These are phyloP conservation scores for Cordylochernes scorpioides DNA, from an alignment of 2,888 invertebrate species.

Conservation along the genomic window DNA sequence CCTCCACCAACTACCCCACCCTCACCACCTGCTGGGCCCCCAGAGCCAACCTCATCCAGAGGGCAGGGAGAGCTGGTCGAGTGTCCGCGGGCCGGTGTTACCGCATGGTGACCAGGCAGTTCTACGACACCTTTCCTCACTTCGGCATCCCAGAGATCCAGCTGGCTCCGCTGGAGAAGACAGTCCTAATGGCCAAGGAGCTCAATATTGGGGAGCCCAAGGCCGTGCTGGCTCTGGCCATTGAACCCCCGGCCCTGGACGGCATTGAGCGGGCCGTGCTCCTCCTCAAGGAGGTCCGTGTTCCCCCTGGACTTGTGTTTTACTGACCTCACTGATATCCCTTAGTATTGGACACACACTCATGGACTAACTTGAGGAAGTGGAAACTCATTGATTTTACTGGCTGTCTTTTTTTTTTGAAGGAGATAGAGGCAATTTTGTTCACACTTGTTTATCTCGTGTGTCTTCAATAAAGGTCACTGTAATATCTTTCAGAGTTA, in stretches of 20 bases:
- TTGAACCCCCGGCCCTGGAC: constrained; percentile 57
- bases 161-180: constrained; percentile 47
- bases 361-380: no score
- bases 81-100: constrained; percentile 57
- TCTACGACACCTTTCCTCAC: constrained; percentile 27
- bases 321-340: no score
- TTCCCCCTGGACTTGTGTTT: no score
- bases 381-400: no score
- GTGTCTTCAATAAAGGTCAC: no score
- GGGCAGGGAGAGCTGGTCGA: constrained; percentile 69
- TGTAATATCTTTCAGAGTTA: no score
- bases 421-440: no score
- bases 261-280: constrained; percentile 55
- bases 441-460: no score
- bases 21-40: constrained; percentile 64
- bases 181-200: constrained; percentile 52
- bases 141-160: constrained; percentile 26
- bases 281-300: constrained; percentile 44
- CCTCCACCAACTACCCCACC: constrained; percentile 44
- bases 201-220: constrained; percentile 53
- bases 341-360: no score
- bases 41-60: constrained; percentile 59
- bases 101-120: constrained; percentile 38
- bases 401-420: no score
- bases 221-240: constrained; percentile 48